These are phyloP conservation scores for Eutolmus rufibarbis DNA, from an alignment of 2,888 invertebrate species.

Conservation along the genomic window DNA sequence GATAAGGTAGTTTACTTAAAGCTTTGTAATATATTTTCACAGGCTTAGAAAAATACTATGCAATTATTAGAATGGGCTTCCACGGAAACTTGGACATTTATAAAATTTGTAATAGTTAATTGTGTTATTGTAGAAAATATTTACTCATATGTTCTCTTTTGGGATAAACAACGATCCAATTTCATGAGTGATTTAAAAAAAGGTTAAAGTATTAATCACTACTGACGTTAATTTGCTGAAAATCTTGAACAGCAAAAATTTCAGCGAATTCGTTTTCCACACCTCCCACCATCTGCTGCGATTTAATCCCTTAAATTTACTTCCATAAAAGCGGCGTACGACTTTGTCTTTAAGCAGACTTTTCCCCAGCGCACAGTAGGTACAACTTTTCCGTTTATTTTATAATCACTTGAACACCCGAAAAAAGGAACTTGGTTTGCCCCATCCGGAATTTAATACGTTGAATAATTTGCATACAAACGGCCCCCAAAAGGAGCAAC, in stretches of 20 bases:
- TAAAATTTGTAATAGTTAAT: too few relatives aligned
- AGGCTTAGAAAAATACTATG: too few relatives aligned
- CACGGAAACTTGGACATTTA: too few relatives aligned
- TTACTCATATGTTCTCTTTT: too few relatives aligned
- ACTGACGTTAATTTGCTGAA: not conserved
- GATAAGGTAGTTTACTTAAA: too few relatives aligned
- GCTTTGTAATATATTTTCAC: too few relatives aligned
- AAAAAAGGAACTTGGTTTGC: not conserved
- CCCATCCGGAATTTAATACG: constrained; percentile 1
- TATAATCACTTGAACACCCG: not conserved
- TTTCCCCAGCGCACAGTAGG: not conserved
- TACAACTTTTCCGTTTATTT: not conserved
- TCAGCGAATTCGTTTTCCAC: not conserved
- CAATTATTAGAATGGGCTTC: too few relatives aligned
- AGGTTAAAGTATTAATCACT: not conserved
- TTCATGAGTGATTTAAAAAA: too few relatives aligned
- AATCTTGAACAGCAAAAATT: not conserved
- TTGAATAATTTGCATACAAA: not conserved
- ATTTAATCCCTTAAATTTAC: not conserved
- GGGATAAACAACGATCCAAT: too few relatives aligned
- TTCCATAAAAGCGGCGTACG: not conserved
- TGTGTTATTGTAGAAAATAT: too few relatives aligned
- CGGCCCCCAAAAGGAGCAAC: not conserved
- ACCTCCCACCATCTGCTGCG: not conserved
- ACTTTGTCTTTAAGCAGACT: not conserved